phyloP scores from a whole-genome alignment of 1,140 invertebrate genomes.

The Gryon sp. region DNA sequence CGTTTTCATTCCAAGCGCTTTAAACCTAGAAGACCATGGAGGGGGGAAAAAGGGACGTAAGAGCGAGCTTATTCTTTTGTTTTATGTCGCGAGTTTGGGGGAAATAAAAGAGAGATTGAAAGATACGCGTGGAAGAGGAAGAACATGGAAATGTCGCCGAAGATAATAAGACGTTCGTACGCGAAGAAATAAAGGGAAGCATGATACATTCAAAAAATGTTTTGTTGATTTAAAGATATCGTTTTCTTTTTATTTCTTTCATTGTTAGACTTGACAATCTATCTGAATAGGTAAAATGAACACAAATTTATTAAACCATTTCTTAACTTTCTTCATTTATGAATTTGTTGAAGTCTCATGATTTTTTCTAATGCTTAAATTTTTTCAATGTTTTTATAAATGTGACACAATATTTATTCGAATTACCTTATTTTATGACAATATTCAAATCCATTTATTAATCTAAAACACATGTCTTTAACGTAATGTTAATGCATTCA shows the following conservation, averaged over 20 bases:
- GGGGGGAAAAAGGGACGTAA: conserved; percentile 43
- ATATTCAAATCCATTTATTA: too few relatives aligned
- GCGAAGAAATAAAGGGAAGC: conserved; percentile 74
- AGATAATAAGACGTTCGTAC: conserved; percentile 76
- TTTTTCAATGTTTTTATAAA: too few relatives aligned
- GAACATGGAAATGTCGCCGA: conserved; percentile 66
- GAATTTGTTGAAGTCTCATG: too few relatives aligned
- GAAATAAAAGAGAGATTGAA: conserved; percentile 62
- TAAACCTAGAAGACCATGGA: conserved; percentile 32
- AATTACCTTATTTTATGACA: too few relatives aligned
- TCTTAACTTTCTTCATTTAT: conserved; percentile 1
- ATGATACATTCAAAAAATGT: conserved; percentile 60
- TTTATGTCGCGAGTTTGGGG: conserved; percentile 67
- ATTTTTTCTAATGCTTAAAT: too few relatives aligned
- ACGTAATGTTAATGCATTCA: conserved; percentile 35
- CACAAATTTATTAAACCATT: conserved; percentile 33
- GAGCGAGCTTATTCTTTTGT: conserved; percentile 72
- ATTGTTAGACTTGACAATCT: neutral
- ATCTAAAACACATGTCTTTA: too few relatives aligned
- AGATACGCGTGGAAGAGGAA: conserved; percentile 65
- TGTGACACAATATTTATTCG: too few relatives aligned
- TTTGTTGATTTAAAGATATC: conserved; percentile 62
- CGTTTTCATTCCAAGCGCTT: conserved; percentile 58
- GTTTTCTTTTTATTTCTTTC: conserved; percentile 44
- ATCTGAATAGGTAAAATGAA: conserved; percentile 53